phyloP scores from a whole-genome alignment of 2,888 invertebrate genomes.

The Eupeodes luniger region DNA sequence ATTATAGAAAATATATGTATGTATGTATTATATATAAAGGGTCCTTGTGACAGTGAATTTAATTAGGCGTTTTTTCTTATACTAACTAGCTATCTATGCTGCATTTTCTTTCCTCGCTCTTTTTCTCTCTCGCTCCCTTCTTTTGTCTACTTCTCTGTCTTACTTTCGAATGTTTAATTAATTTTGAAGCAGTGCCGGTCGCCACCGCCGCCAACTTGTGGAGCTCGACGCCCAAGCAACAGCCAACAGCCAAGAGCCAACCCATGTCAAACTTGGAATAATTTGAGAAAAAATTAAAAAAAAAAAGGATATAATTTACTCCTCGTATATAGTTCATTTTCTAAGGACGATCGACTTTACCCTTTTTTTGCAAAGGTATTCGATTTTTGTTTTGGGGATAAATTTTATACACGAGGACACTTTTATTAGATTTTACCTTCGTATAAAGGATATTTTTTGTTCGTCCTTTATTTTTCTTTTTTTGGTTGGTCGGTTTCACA shows the following conservation, averaged over 20 bases:
- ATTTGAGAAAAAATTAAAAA: background rate
- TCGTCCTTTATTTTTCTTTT: constrained; percentile 14
- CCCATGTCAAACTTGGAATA: constrained; percentile 51
- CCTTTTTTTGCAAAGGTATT: constrained; percentile 45
- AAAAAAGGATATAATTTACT: constrained; percentile 52
- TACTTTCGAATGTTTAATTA: constrained; percentile 61
- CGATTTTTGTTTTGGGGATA: constrained; percentile 50
- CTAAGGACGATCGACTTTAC: constrained; percentile 45
- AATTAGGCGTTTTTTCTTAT: constrained; percentile 56
- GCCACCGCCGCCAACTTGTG: constrained; percentile 44
- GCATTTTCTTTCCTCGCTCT: background rate
- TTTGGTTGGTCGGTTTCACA: constrained; percentile 62
- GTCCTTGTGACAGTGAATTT: constrained; percentile 61
- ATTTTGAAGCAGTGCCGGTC: constrained; percentile 61
- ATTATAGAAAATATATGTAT: background rate
- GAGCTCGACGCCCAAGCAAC: background rate
- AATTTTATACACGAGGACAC: constrained; percentile 65
- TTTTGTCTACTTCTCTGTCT: background rate
- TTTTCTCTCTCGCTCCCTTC: background rate
- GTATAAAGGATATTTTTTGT: constrained; percentile 46
- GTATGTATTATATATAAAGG: background rate
- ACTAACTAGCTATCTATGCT: constrained; percentile 3
- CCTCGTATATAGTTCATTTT: constrained; percentile 10
- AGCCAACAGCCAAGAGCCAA: background rate
- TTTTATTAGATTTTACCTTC: constrained; percentile 73